Evolutionary conservation across 2,797 vertebrate species (phyloP), one percentile per base, ranked within the genome.

Genomic region (Fratercula arctica): DNA sequence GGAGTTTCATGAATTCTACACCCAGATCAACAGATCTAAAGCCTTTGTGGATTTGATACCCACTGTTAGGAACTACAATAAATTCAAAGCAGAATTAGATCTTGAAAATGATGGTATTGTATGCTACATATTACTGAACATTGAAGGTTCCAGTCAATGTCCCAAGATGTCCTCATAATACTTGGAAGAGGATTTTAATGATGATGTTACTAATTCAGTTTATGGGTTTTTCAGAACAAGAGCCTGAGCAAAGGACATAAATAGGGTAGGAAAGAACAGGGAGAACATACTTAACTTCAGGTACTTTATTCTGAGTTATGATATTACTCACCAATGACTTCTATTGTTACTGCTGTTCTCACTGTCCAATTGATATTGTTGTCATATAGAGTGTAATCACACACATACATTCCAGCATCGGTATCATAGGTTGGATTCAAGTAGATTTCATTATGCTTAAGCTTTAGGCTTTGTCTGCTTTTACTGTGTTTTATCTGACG

Each of bases 371-470:
- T 53, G 8, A 84, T 96, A 37, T 35, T 45, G 11, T 96, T 97
- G n/a, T 96, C 94, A 39, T 57, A 53, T 7, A 97, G 46, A 24
- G 18, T 75, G n/a, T 98, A 98, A 87, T 98, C 98, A 87, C 98
- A 98, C 4, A 96, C 76, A 1, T 98, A 98, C 1, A 10, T 91
- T 70, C 98, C 98, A 89, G 90, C 63, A 93, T 98, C 87, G 82
- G 31, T 29, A 26, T 73, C 29, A 51, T 96, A 98, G 37, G 97
- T 76, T 43, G 74, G 85, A 48, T 50, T 84, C 54, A 98, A 64
- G n/a, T 56, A 5, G 28, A 98, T 89, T 50, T 95, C 78, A 61
- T 95, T 96, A 50, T 54, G 48, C 41, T 79, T 87, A 45, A 97
- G 60, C 48, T 85, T 88, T 79, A 97, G 66, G 18, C 92, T 87